Evolutionary conservation across 2,113 vertebrate genomes (phyloP), one percentile per base, ranked within the genome.

Genomic region (Pipra filicauda): DNA sequence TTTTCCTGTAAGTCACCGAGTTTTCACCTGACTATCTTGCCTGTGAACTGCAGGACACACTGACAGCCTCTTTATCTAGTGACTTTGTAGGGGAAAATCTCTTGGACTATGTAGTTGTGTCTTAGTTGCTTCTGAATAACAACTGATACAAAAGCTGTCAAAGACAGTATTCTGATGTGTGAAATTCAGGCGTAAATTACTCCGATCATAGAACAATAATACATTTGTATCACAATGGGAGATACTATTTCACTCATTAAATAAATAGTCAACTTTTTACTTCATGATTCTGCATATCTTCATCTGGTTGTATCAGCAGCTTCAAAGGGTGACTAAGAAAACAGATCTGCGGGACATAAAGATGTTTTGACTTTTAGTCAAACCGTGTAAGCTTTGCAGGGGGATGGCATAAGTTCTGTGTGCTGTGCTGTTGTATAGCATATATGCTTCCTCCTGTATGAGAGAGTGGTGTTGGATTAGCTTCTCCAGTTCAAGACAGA

Each of bases 1-100:
- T 20, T 99, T 99, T 95, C 99, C 99, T 31, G 99, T 99, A 98
- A 99, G 99, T 98, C 21, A 15, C 1, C 43, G 39, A 52, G 8
- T 39, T 85, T 86, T 88, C 30, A 46, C 22, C 13, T 74, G 16
- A 20, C 15, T 5, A 1, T 76, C 33, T 65, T 74, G 18, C 67
- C 28, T 84, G 24, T 73, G 49, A 83, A 23, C 24, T 58, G 13
- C 61, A n/a, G 44, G 57, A 28, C 6, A 12, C 59, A 13, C 35
- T 58, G 9, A 39, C 24, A 72, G 9, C 41, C 17, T 75, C 41
- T 85, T 58, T 43, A 52, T 48, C 48, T 52, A 8, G 39, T 30
- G 26, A 54, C 35, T 70, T 58, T 0, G 0, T 18, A 64, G 27
- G 46, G 35, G 48, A 85, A 80, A 59, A 19, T 31, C 14, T 89